phyloP scores from a whole-genome alignment of 1,140 invertebrate species.

The Caenorhabditis remanei region DNA sequence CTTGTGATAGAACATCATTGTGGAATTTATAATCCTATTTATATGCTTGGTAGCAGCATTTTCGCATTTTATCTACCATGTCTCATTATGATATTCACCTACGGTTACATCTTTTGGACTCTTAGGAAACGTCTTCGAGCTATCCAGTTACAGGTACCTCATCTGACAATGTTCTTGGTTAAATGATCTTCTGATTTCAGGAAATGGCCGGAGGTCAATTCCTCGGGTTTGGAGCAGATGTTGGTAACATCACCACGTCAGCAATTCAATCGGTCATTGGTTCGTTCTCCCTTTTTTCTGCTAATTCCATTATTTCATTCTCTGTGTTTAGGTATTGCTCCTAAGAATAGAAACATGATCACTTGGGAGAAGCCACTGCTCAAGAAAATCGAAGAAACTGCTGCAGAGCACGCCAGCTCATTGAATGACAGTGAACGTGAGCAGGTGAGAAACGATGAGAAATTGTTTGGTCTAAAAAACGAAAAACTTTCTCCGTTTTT shows the following conservation, averaged over 20 bases:
- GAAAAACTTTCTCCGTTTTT: neutral
- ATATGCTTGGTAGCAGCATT: constrained; percentile 70
- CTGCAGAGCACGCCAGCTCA: constrained; percentile 75
- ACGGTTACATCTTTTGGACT: constrained; percentile 77
- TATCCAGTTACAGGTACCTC: constrained; percentile 66
- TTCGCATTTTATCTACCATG: constrained; percentile 77
- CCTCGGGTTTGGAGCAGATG: constrained; percentile 75
- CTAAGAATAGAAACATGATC: constrained; percentile 77
- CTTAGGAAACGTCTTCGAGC: constrained; percentile 69
- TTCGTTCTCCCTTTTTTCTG: constrained; percentile 48
- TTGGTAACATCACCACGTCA: constrained; percentile 75
- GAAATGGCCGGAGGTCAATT: constrained; percentile 78
- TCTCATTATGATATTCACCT: constrained; percentile 76
- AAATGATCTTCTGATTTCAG: constrained; percentile 66
- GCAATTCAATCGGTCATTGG: constrained; percentile 77
- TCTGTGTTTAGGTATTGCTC: constrained; percentile 70
- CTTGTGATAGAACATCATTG: constrained; percentile 74
- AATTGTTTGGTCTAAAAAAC: neutral
- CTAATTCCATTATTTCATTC: neutral
- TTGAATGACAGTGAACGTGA: constrained; percentile 77
- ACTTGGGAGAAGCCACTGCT: constrained; percentile 77
- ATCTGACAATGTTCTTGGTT: neutral
- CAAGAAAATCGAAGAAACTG: constrained; percentile 77
- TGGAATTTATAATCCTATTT: constrained; percentile 75
- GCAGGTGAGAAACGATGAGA: constrained; percentile 64